A percentile compares a stretch with the other conserved stretches of the same genome.
Evolutionary conservation across 2,113 vertebrate species (phyloP).

Genomic region (Pongo pygmaeus): DNA sequence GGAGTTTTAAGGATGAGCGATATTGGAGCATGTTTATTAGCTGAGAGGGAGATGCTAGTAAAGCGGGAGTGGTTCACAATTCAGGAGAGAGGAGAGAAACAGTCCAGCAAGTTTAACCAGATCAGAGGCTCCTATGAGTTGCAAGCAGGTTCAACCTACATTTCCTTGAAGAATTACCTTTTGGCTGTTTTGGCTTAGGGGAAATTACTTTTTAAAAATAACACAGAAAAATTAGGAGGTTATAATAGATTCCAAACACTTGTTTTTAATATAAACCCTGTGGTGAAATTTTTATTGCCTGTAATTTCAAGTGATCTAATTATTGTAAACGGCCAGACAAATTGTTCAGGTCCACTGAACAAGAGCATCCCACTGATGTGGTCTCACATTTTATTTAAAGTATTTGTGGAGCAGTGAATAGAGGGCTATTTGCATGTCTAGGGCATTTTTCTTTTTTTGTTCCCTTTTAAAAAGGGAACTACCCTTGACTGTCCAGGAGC

Average conservation of each 20-base stretch:
- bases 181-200: background rate
- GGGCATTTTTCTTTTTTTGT: background rate
- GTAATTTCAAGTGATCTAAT: slow-evolving; percentile 26
- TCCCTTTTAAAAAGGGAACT: background rate
- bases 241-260: background rate
- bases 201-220: slow-evolving; percentile 12
- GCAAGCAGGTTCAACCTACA: background rate
- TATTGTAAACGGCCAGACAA: background rate
- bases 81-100: background rate
- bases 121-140: background rate
- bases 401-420: background rate
- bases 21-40: background rate
- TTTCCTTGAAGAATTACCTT: slow-evolving; percentile 15
- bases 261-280: background rate
- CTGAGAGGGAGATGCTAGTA: background rate
- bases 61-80: background rate
- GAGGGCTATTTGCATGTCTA: background rate
- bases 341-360: background rate
- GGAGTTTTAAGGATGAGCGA: background rate
- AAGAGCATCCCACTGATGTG: background rate
- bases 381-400: background rate
- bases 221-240: background rate
- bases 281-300: slow-evolving; percentile 11
- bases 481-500: background rate
- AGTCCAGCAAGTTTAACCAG: background rate